Conservation (phyloP, 2,113 vertebrate genomes). For the Laterallus jamaicensis region DNA sequence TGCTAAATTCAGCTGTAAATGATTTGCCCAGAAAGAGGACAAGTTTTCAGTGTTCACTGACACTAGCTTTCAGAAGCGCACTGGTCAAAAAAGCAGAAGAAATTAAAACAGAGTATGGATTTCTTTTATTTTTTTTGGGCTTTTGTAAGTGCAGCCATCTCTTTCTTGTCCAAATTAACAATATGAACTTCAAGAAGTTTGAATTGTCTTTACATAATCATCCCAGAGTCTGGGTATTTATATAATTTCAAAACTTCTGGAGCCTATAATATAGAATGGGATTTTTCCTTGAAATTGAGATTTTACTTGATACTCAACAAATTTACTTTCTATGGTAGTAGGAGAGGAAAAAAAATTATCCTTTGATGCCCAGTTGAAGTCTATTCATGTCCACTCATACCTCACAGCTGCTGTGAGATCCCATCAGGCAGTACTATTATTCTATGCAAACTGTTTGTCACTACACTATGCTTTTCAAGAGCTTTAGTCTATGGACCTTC, state of each 20-base stretch:
- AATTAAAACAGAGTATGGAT: background rate
- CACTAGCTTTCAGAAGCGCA: background rate
- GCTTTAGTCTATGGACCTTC: background rate
- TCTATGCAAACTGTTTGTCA: background rate
- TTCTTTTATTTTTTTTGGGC: background rate
- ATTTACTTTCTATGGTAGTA: background rate
- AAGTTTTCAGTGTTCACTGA: background rate
- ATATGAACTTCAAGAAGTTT: background rate
- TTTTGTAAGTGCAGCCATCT: background rate
- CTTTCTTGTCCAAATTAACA: background rate
- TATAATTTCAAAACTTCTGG: background rate
- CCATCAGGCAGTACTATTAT: background rate
- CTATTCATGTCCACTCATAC: background rate
- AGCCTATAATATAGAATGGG: background rate
- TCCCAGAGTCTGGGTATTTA: background rate
- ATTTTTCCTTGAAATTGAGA: background rate
- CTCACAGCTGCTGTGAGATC: background rate
- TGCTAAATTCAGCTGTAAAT: background rate
- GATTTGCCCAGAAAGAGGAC: background rate
- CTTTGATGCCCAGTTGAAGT: background rate
- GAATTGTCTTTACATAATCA: background rate
- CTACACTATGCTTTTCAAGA: background rate
- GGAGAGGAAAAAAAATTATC: background rate
- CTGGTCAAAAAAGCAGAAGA: background rate
- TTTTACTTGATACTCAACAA: background rate